phyloP scores from a whole-genome alignment of 2,113 vertebrate genomes.

The Albula glossodonta region DNA sequence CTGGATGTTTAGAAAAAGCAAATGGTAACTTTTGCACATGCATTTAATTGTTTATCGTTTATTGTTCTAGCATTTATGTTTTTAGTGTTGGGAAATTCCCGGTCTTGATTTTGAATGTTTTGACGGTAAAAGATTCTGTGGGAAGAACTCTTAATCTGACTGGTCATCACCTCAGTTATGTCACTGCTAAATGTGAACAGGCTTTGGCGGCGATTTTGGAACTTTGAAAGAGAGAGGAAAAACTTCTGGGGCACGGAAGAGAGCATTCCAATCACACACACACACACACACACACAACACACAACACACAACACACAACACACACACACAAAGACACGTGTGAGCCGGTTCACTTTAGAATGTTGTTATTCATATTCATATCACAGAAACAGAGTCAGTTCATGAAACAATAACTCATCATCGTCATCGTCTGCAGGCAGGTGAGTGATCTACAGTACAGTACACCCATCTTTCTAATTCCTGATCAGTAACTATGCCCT shows the following conservation, averaged over 20 bases:
- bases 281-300: background rate
- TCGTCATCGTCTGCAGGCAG: slow-evolving; percentile 67
- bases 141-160: too few relatives aligned
- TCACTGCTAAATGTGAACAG: too few relatives aligned
- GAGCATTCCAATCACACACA: background rate
- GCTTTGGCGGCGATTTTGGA: too few relatives aligned
- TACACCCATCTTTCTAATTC: slow-evolving; percentile 64
- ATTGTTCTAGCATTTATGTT: too few relatives aligned
- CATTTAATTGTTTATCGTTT: too few relatives aligned
- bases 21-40: too few relatives aligned
- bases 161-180: too few relatives aligned
- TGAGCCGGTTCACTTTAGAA: slow-evolving; percentile 56
- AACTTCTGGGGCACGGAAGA: background rate
- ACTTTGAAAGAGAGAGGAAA: too few relatives aligned
- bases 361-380: slow-evolving; percentile 74
- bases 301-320: background rate
- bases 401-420: slow-evolving; percentile 75
- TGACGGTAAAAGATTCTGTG: too few relatives aligned
- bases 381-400: slow-evolving; percentile 70
- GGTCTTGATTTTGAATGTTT: too few relatives aligned
- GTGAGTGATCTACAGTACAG: slow-evolving; percentile 75
- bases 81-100: too few relatives aligned
- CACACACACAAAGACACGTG: slow-evolving; percentile 30
- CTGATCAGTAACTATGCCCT: slow-evolving; percentile 67
- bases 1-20: too few relatives aligned